Evolutionary conservation across 2,888 invertebrate genomes (phyloP), one percentile per base, ranked within the genome.

Genomic region (Perithous albicinctus): DNA sequence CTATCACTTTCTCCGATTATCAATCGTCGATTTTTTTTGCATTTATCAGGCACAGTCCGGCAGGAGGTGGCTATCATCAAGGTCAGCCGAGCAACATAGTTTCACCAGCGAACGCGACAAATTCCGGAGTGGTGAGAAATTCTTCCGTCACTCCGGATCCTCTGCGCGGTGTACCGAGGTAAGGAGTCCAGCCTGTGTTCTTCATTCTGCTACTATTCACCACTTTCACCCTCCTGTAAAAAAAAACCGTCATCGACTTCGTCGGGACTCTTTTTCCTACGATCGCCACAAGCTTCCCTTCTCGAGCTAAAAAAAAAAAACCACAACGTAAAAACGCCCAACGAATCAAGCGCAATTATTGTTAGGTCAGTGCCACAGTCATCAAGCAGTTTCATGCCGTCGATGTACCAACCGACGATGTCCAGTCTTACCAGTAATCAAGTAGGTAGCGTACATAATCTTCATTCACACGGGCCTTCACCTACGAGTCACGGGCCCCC

Each of bases 121-220:
- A 88, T 78, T 88, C 93, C 2, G 91, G 92, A 38, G 91, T 93
- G 1, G 92, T 93, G 7, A 88, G 93, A 80, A 93, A 93, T 79
- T 89, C 93, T 6, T 93, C 93, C 0, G 93, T 90, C 23, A 92
- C 91, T 8, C 91, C 91, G 29, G 91, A 91, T 77, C 89, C 90
- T 1, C 79, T 90, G 1, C 90, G 90, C 23, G 90, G 90, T 74
- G 88, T 87, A 66, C 88, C 90, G 26, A 90, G 90, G 90, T 90
- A 80, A 85, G 67, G 46, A 59, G 35, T 43, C 29, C 64, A 72
- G n/a, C 69, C 32, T 67, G 41, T 75, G 64, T 54, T 48, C 63
- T 74, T 69, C 61, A 74, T 80, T 69, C 35, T 23, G 26, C 67
- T 32, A 29, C 56, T 46, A 59, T 43, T 23, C 72, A 75, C 46